Evolutionary conservation across 2,888 invertebrate genomes (phyloP), one percentile per base, ranked within the genome.

Genomic region (Thera britannica): DNA sequence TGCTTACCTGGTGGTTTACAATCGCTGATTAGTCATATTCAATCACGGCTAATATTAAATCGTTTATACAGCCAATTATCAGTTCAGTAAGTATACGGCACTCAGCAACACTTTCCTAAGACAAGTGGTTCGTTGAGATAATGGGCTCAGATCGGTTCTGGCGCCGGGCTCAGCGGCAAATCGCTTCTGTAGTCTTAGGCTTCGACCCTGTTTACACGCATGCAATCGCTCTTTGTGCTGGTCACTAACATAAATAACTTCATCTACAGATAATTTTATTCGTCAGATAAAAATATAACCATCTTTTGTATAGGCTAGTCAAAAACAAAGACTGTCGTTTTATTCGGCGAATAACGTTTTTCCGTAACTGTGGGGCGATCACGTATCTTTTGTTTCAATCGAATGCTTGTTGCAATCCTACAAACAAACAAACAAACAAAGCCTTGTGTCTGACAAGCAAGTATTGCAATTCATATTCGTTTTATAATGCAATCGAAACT

Each of bases 81-180:
- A 63, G 57, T 57, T 63, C 34, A 58, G 52, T 60, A 51, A 23
- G 60, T 38, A 60, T 58, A 36, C n/a, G 41, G 46, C 34, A 41
- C 58, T 48, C 55, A 12, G 48, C 65, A 59, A 70, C 66, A 70
- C 70, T 66, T 66, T 61, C 55, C 56, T 62, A 55, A 62, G 59
- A 72, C 72, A 73, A 72, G 68, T 62, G 68, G 67, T 60, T 63
- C 63, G 71, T 70, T 58, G 58, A 58, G 71, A 46, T 72, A 73
- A 73, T 75, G 62, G 68, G 67, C 58, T 64, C 44, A 58, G 67
- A 66, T 55, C 56, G 66, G 34, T 48, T 36, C 66, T 87, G 90
- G 89, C 89, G 89, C 88, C 88, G 81, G 78, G 73, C 74, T 68
- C 72, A 77, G 78, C 81, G 81, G 81, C 77, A 71, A 69, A 63